Evolutionary conservation across 2,113 vertebrate species (phyloP).

Genomic region (Dolichallabes microphthalmus): DNA sequence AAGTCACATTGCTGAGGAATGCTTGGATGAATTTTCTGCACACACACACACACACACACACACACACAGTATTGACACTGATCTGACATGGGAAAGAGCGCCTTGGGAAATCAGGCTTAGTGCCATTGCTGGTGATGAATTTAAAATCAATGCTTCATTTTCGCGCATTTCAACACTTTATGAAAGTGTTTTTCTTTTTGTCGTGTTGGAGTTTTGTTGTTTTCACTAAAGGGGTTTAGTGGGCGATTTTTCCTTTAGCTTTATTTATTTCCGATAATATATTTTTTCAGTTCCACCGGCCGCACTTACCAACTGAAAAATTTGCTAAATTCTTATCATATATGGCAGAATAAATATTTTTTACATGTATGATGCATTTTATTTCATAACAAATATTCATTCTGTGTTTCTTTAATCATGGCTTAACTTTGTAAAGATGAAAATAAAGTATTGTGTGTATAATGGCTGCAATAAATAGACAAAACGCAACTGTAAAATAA

Average conservation of each 20-base stretch:
- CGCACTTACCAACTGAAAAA: background rate
- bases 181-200: slow-evolving; percentile 60
- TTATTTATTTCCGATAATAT: background rate
- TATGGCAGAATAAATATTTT: background rate
- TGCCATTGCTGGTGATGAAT: slow-evolving; percentile 73
- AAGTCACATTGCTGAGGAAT: background rate
- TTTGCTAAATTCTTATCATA: background rate
- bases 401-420: background rate
- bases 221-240: background rate
- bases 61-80: slow-evolving; percentile 72
- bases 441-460: background rate
- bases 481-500: background rate
- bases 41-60: slow-evolving; percentile 37
- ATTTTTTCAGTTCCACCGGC: no score
- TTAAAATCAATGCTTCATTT: slow-evolving; percentile 81
- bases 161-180: slow-evolving; percentile 69
- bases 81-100: slow-evolving; percentile 78
- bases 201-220: background rate
- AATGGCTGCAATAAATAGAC: background rate
- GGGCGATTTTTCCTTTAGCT: background rate
- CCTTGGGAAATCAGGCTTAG: slow-evolving; percentile 81
- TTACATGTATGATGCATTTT: background rate
- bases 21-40: background rate
- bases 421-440: background rate
- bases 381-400: background rate